phyloP scores from a whole-genome alignment of 2,113 vertebrate species.

The Panthera uncia region DNA sequence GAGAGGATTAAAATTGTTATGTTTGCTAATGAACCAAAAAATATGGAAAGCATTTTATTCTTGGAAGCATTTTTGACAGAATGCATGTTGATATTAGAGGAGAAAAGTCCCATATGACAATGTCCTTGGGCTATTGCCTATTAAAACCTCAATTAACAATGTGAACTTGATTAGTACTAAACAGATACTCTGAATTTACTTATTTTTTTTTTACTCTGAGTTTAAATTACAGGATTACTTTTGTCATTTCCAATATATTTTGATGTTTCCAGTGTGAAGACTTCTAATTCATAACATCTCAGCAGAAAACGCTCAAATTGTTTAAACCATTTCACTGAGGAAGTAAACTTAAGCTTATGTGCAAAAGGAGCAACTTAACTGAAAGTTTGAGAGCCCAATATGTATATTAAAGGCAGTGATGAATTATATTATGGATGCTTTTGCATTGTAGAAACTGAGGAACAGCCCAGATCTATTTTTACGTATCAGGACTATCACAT shows the following conservation, averaged over 20 bases:
- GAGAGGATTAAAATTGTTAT: background rate
- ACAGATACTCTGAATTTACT: background rate
- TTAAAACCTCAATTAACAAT: slow-evolving; percentile 39
- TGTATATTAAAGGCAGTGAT: background rate
- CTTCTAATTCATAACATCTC: background rate
- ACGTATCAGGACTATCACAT: background rate
- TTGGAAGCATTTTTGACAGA: slow-evolving; percentile 41
- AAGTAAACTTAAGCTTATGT: slow-evolving; percentile 35
- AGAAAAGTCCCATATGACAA: background rate
- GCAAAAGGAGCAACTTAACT: background rate
- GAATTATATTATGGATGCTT: background rate
- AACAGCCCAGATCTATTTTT: slow-evolving; percentile 35
- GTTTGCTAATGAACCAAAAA: background rate
- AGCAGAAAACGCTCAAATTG: background rate
- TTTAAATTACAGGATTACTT: background rate
- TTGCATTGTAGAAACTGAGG: slow-evolving; percentile 37
- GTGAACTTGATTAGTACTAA: background rate
- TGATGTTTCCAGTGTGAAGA: background rate
- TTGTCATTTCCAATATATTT: background rate
- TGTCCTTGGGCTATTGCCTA: background rate
- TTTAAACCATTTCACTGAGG: background rate
- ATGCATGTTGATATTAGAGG: background rate
- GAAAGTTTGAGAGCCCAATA: background rate
- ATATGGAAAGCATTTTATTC: background rate
- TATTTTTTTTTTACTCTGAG: background rate